A percentile compares a stretch with the other conserved stretches of the same genome.
phyloP scores from a whole-genome alignment of 2,888 invertebrate species.

The Agriopis leucophaearia region DNA sequence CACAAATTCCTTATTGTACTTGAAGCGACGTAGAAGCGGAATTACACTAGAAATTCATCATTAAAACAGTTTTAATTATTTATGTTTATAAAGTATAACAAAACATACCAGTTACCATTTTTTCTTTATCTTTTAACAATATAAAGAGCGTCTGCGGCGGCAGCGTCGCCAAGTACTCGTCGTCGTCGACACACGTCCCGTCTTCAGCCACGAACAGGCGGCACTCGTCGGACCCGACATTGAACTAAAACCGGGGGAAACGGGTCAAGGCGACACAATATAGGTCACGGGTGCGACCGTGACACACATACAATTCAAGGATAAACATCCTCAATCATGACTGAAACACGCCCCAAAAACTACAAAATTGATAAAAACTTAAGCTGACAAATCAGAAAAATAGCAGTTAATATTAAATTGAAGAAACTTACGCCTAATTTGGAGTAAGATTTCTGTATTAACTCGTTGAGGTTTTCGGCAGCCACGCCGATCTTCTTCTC shows the following conservation, averaged over 20 bases:
- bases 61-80: no score
- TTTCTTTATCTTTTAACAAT: conserved; percentile 79
- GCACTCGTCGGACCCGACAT: conserved; percentile 79
- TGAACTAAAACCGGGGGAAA: conserved; percentile 74
- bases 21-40: no score
- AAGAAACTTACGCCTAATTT: conserved; percentile 87
- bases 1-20: no score
- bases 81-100: background rate
- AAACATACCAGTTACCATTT: conserved; percentile 87
- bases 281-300: conserved; percentile 73
- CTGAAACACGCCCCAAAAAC: conserved; percentile 48
- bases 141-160: conserved; percentile 92
- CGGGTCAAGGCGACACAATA: conserved; percentile 68
- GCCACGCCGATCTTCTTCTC: conserved; percentile 90
- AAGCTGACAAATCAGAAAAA: conserved; percentile 7
- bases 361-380: conserved; percentile 23
- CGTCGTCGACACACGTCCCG: conserved; percentile 90
- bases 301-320: conserved; percentile 59
- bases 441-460: conserved; percentile 89
- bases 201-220: conserved; percentile 88
- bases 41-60: no score
- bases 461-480: conserved; percentile 88
- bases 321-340: conserved; percentile 54
- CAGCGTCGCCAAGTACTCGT: conserved; percentile 91
- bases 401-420: background rate